These are phyloP conservation scores for Gila robusta DNA, from an alignment of 2,797 vertebrate species.

Conservation along the genomic window DNA sequence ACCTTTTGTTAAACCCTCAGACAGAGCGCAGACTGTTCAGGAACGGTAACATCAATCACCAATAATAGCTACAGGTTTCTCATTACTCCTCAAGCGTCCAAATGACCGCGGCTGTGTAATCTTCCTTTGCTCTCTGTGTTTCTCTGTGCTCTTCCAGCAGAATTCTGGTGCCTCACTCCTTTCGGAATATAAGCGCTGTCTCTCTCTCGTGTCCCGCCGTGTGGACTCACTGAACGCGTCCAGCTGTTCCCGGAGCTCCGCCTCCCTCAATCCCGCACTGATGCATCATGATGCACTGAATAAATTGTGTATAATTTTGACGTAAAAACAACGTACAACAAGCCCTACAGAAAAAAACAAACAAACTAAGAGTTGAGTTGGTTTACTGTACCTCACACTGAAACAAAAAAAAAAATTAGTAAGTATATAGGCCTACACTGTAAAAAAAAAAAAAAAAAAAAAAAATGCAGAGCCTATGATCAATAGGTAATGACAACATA, in stretches of 20 bases:
- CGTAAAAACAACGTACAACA: not conserved
- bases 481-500: too few relatives aligned
- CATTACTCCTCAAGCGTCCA: not conserved
- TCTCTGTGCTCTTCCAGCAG: slow-evolving; percentile 4
- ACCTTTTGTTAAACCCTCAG: slow-evolving; percentile 39
- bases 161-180: not conserved
- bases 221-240: slow-evolving; percentile 25
- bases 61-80: not conserved
- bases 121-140: not conserved
- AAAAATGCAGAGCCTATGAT: too few relatives aligned
- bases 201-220: slow-evolving; percentile 40
- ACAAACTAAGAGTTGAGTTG: not conserved
- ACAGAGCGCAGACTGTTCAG: not conserved
- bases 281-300: not conserved
- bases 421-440: too few relatives aligned
- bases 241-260: slow-evolving; percentile 43
- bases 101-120: not conserved
- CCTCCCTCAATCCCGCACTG: not conserved
- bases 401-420: not conserved
- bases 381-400: too few relatives aligned
- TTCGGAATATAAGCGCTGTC: slow-evolving; percentile 2
- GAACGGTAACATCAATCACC: not conserved
- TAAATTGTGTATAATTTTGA: not conserved
- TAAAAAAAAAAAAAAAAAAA: too few relatives aligned
- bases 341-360: not conserved